Conservation (phyloP, 2,888 invertebrate species). For the Iselma pallidipennis region DNA sequence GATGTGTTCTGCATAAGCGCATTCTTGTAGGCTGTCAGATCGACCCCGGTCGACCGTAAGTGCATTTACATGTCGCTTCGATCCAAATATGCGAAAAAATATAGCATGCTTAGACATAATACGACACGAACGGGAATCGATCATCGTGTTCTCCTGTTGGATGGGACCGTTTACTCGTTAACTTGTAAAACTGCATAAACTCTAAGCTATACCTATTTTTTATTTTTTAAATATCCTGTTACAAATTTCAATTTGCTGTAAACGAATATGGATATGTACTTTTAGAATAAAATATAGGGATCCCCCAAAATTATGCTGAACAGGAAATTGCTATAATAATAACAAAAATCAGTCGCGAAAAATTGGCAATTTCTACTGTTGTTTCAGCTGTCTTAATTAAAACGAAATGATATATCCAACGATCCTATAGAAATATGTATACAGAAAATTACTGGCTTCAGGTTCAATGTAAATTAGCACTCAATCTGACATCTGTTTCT, state of each 20-base stretch:
- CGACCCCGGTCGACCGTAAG: slow-evolving; percentile 54
- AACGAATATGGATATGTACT: not conserved
- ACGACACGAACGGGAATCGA: slow-evolving; percentile 54
- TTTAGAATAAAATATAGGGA: not conserved
- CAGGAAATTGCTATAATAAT: not conserved
- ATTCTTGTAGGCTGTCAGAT: slow-evolving; percentile 54
- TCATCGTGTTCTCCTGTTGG: slow-evolving; percentile 48
- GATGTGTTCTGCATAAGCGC: slow-evolving; percentile 51
- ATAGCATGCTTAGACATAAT: slow-evolving; percentile 54
- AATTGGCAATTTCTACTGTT: not conserved
- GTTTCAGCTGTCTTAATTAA: slow-evolving; percentile 40
- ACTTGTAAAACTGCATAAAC: too few species aligned
- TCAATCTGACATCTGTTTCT: slow-evolving; percentile 47
- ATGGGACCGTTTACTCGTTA: slow-evolving; percentile 42
- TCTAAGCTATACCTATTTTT: not conserved
- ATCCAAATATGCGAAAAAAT: slow-evolving; percentile 54
- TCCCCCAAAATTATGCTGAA: not conserved
- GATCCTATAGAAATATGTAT: slow-evolving; percentile 40
- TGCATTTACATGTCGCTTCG: slow-evolving; percentile 56
- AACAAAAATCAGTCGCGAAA: not conserved
- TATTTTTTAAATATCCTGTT: not conserved
- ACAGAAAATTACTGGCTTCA: slow-evolving; percentile 36
- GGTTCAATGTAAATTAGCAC: slow-evolving; percentile 42
- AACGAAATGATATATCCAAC: slow-evolving; percentile 40
- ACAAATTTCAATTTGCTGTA: not conserved